phyloP scores from a whole-genome alignment of 2,888 invertebrate genomes.

The Lottia gigantea region DNA sequence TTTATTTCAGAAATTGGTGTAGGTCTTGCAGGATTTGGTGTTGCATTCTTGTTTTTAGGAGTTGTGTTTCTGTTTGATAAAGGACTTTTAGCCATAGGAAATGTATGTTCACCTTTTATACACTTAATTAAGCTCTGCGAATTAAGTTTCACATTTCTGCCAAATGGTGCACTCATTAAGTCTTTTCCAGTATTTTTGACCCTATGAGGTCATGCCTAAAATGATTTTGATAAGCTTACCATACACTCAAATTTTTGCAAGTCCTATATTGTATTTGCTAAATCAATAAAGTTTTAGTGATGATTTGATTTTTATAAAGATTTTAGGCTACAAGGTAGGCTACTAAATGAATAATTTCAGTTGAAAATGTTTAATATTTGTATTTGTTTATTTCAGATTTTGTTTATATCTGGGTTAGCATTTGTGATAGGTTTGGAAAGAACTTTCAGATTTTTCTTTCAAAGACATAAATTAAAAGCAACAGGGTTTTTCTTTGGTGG shows the following conservation, averaged over 20 bases:
- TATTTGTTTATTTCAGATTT: slow-evolving; percentile 78
- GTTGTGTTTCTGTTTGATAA: slow-evolving; percentile 94
- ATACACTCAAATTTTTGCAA: too few relatives aligned
- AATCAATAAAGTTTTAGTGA: too few relatives aligned
- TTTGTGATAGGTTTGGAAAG: slow-evolving; percentile 96
- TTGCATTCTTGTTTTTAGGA: slow-evolving; percentile 92
- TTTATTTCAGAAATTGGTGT: slow-evolving; percentile 85
- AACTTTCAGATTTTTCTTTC: slow-evolving; percentile 97
- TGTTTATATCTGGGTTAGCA: slow-evolving; percentile 93
- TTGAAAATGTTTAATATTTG: not conserved
- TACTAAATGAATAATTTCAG: too few relatives aligned
- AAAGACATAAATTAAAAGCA: slow-evolving; percentile 92
- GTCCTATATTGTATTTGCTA: too few relatives aligned
- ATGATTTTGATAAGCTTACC: too few relatives aligned
- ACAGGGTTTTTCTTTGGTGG: slow-evolving; percentile 92
- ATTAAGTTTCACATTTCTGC: too few relatives aligned
- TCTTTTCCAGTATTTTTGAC: too few relatives aligned
- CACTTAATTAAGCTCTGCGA: too few relatives aligned
- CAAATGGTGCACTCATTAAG: too few relatives aligned
- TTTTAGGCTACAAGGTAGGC: too few relatives aligned
- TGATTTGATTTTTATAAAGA: too few relatives aligned
- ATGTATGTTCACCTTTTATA: slow-evolving; percentile 78
- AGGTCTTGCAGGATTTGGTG: slow-evolving; percentile 93
- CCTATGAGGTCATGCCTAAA: too few relatives aligned
- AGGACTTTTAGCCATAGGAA: slow-evolving; percentile 97